Base-by-base conservation (phyloP, 2,888 invertebrate genomes). In the Biston betularia region DNA sequence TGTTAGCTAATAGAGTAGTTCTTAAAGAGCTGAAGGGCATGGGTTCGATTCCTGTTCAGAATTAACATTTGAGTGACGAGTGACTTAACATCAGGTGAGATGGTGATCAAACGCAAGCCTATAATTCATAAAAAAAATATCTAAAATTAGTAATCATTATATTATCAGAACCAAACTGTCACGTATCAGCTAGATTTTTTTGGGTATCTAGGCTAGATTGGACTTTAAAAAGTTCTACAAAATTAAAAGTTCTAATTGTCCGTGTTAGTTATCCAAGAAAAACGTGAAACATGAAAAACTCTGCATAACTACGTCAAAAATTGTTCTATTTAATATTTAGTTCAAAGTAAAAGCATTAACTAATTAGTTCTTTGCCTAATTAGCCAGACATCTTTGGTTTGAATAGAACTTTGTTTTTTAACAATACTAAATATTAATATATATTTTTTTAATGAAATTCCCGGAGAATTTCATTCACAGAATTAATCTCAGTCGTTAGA, bases 301-400 rank as follows among this genome's bases (percentile, higher is more conserved):
- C 24, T 1, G 24, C 24, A 24, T 24, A 24, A 1, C 24, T 24
- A 24, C 24, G 24, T 2, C 24, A 1, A 24, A 24, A 24, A 24
- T 24, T 24, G 49, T 12, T 33, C 15, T 4, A 48, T 48, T 24
- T 24, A 6, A 10, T 42, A 8, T 11, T 33, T 24, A 49, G 12
- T 33, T 50, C 49, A 50, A 50, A 50, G 49, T 8, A 34, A 34
- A 50, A 50, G 7, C 49, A 50, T 50, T 12, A 12, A 12, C 33
- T 50, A 50, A 34, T 34, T 33, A 50, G n/a, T 50, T 50, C 12
- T 50, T 50, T 34, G 12, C 34, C 49, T 50, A 34, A 48, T 24
- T 46, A 46, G 14, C 49, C 6, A 15, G 15, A 33, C 33, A n/a
- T 50, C 49, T 50, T 6, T n/a, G n/a, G n/a, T n/a, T n/a, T n/a